Base-by-base conservation (phyloP, 1,140 invertebrate species). In the Artemia franciscana region DNA sequence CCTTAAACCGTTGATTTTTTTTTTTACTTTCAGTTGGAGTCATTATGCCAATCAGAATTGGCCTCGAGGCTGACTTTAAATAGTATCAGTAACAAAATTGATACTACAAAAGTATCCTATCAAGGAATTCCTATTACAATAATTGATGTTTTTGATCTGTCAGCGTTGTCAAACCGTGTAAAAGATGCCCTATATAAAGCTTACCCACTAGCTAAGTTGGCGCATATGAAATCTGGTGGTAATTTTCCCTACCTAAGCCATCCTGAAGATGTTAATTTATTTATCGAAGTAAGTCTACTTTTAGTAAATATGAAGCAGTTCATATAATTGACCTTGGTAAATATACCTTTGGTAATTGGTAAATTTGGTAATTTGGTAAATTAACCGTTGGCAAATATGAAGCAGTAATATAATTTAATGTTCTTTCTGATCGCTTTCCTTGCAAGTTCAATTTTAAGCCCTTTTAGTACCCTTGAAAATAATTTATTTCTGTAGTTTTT, bases 221-320 rank as follows among this genome's bases (percentile, higher is more conserved):
- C 88, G 3, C 86, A 91, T 74, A 74, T 92, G 15, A 92, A 93
- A 71, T 82, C 77, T 68, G 89, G 89, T 5, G 89, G 89, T 4
- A 91, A 92, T 74, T 94, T 92, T 74, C 89, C 89, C 3, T 93
- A 91, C 70, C 76, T 94, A 57, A 90, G 88, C 72, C 79, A 86
- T 71, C 82, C 83, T 72, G 84, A 85, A 68, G 89, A 94, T 79
- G 87, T 92, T 23, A 91, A 91, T 76, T 76, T 92, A 61, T 86
- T 91, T 78, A 78, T 93, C 70, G 80, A 88, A 78, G 89, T 90
- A 77, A 76, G n/a, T n/a, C n/a, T n/a, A n/a, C n/a, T n/a, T n/a
- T n/a, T n/a, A n/a, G n/a, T n/a, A n/a, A n/a, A n/a, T n/a, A n/a
- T n/a, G n/a, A n/a, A n/a, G n/a, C n/a, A n/a, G n/a, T n/a, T n/a